Percentiles rank a stretch among this genome's conserved stretches.
phyloP scores from a whole-genome alignment of 1,140 invertebrate species.

The Lasioglossum baleicum region DNA sequence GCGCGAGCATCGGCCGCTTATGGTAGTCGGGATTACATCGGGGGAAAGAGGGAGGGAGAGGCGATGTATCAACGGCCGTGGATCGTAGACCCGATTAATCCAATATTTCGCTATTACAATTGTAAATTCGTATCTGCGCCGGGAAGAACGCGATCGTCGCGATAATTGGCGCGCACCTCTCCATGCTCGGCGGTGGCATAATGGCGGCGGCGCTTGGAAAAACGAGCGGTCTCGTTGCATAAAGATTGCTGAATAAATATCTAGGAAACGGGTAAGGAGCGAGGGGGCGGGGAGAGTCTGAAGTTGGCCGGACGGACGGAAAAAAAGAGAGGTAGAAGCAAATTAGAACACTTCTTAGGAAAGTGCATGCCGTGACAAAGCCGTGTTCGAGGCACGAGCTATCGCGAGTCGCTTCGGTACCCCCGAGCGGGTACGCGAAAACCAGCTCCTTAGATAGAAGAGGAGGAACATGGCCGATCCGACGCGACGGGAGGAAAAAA shows the following conservation, averaged over 20 bases:
- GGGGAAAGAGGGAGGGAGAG: no score
- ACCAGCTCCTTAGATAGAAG: slow-evolving; percentile 4
- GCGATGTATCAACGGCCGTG: neutral
- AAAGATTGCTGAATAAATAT: neutral
- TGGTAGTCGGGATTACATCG: slow-evolving; percentile 2
- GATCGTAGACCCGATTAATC: slow-evolving; percentile 8
- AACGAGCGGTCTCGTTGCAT: neutral
- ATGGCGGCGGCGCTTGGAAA: neutral
- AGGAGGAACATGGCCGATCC: neutral
- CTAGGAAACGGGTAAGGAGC: neutral
- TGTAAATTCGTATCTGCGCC: slow-evolving; percentile 4
- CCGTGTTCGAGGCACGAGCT: slow-evolving; percentile 59
- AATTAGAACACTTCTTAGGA: neutral
- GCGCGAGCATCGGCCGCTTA: slow-evolving; percentile 22
- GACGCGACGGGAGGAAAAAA: neutral
- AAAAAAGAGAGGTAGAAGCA: no score
- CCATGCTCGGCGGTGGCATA: neutral
- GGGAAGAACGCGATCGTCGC: neutral
- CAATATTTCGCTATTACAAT: slow-evolving; percentile 18
- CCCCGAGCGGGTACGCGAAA: slow-evolving; percentile 44
- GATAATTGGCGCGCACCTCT: slow-evolving; percentile 8
- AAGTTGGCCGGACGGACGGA: neutral
- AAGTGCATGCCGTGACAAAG: slow-evolving; percentile 48
- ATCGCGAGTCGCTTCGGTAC: slow-evolving; percentile 50
- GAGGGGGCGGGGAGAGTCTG: neutral